Evolutionary conservation across 2,797 vertebrate species (phyloP), one percentile per base, ranked within the genome.

Genomic region (Heterohyrax brucei): DNA sequence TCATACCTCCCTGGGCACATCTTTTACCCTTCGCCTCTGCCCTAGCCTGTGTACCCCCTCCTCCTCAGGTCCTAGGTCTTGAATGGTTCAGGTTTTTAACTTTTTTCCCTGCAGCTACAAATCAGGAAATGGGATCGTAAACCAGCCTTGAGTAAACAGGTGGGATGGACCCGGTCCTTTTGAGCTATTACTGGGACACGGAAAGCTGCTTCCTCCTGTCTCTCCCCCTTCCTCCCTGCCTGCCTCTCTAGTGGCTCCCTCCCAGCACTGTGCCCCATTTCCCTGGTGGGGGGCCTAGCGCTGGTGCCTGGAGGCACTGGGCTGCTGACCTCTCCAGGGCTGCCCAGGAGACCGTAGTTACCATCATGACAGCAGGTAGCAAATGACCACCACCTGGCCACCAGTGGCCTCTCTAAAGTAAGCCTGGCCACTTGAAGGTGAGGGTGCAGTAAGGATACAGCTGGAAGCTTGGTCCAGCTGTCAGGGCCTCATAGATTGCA

Each of bases 41-140:
- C 8, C 8, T 16, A 28, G 53, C 46, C 33, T 62, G 66, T 24
- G 64, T 39, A 39, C 39, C 8, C 73, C 44, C 28, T 6, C 44
- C 46, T 64, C 21, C 56, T 85, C 18, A 3, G 44, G 12, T 82
- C 80, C 76, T 50, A 30, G 44, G 53, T 53, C 81, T 94, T 53
- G 68, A 82, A 33, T 64, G 75, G 77, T 56, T 9, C 88, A 75
- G 75, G 46, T 39, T 95, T 95, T 91, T 30, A 5, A 7, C 30
- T 79, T 68, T 82, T 95, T 72, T 16, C 44, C 56, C 50, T 66
- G 56, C 56, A 93, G 50, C 94, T 95, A 44, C 88, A 95, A 72
- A 81, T 92, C 48, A 94, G 62, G 75, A 96, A 88, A 89, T 44
- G 5, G 16, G 93, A 89, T 91, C 89, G 87, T 94, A 91, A 94